phyloP scores from a whole-genome alignment of 2,113 vertebrate genomes.

The Rhinogobius similis region DNA sequence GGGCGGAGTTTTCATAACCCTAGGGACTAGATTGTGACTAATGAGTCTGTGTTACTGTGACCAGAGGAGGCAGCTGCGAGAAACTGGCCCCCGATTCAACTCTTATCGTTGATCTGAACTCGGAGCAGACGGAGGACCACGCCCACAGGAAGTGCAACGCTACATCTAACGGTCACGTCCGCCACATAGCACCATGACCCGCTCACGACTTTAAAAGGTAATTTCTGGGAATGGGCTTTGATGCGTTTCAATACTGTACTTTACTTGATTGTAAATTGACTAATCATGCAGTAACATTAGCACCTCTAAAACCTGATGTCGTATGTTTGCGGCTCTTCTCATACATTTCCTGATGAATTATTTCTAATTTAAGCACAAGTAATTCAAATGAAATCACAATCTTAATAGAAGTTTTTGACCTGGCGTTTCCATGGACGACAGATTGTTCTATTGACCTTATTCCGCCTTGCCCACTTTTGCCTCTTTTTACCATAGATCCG shows the following conservation, averaged over 20 bases:
- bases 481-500: no score
- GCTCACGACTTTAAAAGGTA: slow-evolving; percentile 59
- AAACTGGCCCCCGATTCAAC: slow-evolving; percentile 48
- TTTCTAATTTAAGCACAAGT: no score
- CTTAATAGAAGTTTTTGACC: no score
- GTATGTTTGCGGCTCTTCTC: background rate
- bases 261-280: background rate
- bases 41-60: slow-evolving; percentile 74
- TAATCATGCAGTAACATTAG: background rate
- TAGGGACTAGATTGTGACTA: slow-evolving; percentile 76
- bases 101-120: slow-evolving; percentile 71
- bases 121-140: slow-evolving; percentile 61
- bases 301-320: background rate
- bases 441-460: no score
- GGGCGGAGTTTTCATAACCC: slow-evolving; percentile 69
- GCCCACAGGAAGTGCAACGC: slow-evolving; percentile 71
- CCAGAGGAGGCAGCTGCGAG: slow-evolving; percentile 67
- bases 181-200: slow-evolving; percentile 31
- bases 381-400: no score
- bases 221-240: slow-evolving; percentile 24
- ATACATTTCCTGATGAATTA: no score
- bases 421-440: no score
- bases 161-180: slow-evolving; percentile 51
- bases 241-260: background rate
- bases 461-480: no score